Percentiles rank a stretch among this genome's conserved stretches.
phyloP scores from a whole-genome alignment of 2,888 invertebrate species.

The Apamea epomidion region DNA sequence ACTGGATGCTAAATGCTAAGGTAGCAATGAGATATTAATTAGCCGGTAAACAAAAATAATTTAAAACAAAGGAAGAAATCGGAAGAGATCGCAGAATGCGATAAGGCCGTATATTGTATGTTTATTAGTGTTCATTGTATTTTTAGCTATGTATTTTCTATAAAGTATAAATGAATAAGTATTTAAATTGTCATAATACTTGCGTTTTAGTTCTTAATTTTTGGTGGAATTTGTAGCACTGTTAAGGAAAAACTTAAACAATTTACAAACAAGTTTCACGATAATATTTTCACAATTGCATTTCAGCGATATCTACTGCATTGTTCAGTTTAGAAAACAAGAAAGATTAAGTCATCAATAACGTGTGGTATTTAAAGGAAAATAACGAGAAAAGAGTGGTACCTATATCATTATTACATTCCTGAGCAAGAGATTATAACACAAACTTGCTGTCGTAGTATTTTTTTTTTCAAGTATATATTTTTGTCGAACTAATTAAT shows the following conservation, averaged over 20 bases:
- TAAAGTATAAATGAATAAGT: too few species aligned
- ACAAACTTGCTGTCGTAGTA: neutral
- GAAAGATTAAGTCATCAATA: neutral
- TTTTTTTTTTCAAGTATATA: neutral
- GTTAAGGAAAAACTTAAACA: neutral
- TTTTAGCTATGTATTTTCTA: neutral
- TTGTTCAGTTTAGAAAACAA: slow-evolving; percentile 38
- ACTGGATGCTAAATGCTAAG: slow-evolving; percentile 8
- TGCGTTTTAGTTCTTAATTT: neutral
- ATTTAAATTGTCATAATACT: slow-evolving; percentile 5
- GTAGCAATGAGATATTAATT: slow-evolving; percentile 8
- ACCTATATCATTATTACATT: slow-evolving; percentile 6
- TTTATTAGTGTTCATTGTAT: neutral
- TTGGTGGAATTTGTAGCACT: neutral
- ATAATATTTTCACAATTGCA: slow-evolving; percentile 33
- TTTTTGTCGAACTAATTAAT: slow-evolving; percentile 16
- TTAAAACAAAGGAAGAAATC: neutral
- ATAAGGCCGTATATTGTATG: neutral
- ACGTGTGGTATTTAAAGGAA: neutral
- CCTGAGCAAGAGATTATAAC: neutral
- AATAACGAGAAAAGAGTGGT: neutral
- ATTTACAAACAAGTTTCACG: slow-evolving; percentile 5
- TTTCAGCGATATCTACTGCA: slow-evolving; percentile 38
- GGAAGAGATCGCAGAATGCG: neutral
- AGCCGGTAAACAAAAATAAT: neutral